These are phyloP conservation scores for Pocillopora grandis DNA, from an alignment of 92 coral and sea anemone species.

Conservation along the genomic window DNA sequence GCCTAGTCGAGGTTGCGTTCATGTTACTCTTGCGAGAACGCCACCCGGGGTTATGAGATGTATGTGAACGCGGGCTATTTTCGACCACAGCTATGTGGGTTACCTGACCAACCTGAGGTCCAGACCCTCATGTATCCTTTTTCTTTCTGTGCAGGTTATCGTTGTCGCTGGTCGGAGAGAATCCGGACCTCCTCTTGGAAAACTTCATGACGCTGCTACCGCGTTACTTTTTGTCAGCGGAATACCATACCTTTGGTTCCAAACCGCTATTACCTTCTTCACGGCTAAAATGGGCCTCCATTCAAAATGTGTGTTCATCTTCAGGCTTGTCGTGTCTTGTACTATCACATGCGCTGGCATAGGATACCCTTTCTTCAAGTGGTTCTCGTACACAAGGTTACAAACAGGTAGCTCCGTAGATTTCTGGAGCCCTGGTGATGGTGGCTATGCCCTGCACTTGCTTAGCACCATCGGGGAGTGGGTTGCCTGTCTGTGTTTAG, in stretches of 20 bases:
- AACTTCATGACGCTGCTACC: slow-evolving; percentile 7
- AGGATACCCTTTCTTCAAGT: not conserved
- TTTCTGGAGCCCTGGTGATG: slow-evolving; percentile 71
- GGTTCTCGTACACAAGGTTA: not conserved
- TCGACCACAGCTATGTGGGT: no score
- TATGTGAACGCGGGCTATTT: no score
- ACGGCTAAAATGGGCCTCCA: not conserved
- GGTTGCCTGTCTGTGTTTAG: slow-evolving; percentile 69
- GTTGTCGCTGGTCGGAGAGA: not conserved
- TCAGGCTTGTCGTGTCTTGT: not conserved
- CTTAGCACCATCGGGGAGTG: slow-evolving; percentile 75
- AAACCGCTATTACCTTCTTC: slow-evolving; percentile 11
- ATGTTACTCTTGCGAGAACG: no score
- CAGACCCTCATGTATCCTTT: not conserved
- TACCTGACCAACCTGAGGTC: no score
- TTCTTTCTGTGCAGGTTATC: not conserved
- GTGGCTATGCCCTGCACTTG: slow-evolving; percentile 78
- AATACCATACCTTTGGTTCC: slow-evolving; percentile 10
- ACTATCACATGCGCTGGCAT: slow-evolving; percentile 4
- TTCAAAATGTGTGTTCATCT: not conserved
- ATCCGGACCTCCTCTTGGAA: not conserved
- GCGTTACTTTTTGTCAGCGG: slow-evolving; percentile 11
- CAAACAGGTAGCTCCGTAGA: slow-evolving; percentile 3
- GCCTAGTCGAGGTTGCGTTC: no score
- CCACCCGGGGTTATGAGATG: no score